These are phyloP conservation scores for Pygmarrhopalites habei DNA, from an alignment of 1,140 invertebrate species.

Conservation along the genomic window DNA sequence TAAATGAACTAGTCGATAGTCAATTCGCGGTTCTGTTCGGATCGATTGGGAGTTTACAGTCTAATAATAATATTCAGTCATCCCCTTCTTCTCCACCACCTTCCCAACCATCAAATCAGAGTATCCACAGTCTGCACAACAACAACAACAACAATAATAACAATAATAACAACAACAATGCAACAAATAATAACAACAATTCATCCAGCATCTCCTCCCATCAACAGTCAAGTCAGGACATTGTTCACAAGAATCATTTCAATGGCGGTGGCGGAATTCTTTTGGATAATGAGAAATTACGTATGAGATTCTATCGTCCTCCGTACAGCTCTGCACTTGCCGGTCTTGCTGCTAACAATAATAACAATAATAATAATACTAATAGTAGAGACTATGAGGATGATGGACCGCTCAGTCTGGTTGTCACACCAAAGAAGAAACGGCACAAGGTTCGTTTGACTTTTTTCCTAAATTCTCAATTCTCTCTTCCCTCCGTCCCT, in stretches of 20 bases:
- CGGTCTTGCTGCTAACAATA: constrained; percentile 11
- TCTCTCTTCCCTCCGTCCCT: no score
- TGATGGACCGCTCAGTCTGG: constrained; percentile 47
- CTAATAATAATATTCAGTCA: not conserved
- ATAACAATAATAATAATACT: constrained; percentile 13
- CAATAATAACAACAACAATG: not conserved
- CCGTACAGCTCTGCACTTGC: constrained; percentile 11
- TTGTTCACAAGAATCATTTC: not conserved
- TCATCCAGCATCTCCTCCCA: not conserved
- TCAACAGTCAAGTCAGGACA: not conserved
- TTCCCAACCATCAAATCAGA: not conserved
- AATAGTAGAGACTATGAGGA: constrained; percentile 53
- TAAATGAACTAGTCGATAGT: constrained; percentile 29
- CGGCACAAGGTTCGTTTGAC: constrained; percentile 69
- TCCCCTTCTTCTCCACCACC: not conserved
- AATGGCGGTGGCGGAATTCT: constrained; percentile 8
- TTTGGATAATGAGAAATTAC: constrained; percentile 6
- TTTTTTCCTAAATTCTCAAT: not conserved
- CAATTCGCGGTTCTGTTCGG: constrained; percentile 29
- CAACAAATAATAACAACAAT: not conserved
- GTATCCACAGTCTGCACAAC: not conserved
- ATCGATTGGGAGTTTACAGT: constrained; percentile 1
- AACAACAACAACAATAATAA: not conserved
- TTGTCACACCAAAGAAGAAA: constrained; percentile 79
- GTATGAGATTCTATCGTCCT: constrained; percentile 7